A percentile compares a stretch with the other conserved stretches of the same genome.
Conservation (phyloP, 2,113 vertebrate genomes). For the Noctilio leporinus region DNA sequence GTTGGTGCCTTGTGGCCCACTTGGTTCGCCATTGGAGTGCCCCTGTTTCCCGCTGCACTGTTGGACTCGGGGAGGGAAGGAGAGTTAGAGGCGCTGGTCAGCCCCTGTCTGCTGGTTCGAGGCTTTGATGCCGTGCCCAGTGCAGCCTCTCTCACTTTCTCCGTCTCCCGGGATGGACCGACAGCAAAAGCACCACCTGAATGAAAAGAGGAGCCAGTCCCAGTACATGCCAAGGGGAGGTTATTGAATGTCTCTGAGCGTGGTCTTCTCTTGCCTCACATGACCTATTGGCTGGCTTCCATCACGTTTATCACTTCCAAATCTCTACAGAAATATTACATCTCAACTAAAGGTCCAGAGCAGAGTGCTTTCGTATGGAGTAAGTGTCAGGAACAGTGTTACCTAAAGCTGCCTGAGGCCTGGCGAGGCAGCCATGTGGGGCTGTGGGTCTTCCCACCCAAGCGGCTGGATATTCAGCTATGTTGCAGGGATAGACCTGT, state of each 20-base stretch:
- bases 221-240: neutral
- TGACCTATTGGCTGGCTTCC: constrained; percentile 47
- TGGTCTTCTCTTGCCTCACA: constrained; percentile 20
- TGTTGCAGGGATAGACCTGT: neutral
- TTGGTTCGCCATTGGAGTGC: neutral
- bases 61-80: neutral
- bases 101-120: neutral
- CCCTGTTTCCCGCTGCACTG: neutral
- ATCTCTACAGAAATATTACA: constrained; percentile 52
- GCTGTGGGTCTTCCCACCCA: neutral
- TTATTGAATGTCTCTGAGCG: neutral
- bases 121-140: neutral
- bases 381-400: constrained; percentile 3
- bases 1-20: neutral
- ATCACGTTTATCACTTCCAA: constrained; percentile 49
- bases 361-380: constrained; percentile 18
- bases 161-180: neutral
- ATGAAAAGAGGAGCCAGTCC: neutral
- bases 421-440: neutral
- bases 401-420: neutral
- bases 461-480: neutral
- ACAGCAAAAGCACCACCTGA: neutral
- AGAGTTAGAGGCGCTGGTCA: neutral
- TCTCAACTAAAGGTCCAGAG: constrained; percentile 41
- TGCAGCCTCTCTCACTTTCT: neutral